A percentile compares a stretch with the other conserved stretches of the same genome.
phyloP scores from a whole-genome alignment of 2,888 invertebrate genomes.

The Melanargia galathea region DNA sequence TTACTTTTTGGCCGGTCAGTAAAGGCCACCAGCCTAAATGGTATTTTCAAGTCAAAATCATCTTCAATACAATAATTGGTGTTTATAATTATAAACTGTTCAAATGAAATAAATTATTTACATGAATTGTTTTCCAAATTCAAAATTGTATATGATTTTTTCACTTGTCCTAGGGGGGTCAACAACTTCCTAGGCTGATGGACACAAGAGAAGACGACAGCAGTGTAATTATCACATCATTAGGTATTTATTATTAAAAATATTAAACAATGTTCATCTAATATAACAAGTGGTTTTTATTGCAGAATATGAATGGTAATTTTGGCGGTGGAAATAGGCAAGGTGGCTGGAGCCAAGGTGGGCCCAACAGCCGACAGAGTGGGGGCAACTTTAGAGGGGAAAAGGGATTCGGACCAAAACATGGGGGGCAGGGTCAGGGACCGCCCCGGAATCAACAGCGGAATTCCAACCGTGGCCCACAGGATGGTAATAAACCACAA shows the following conservation, averaged over 20 bases:
- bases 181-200: slow-evolving; percentile 35
- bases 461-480: slow-evolving; percentile 48
- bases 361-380: slow-evolving; percentile 55
- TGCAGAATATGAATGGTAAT: slow-evolving; percentile 69
- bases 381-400: slow-evolving; percentile 43
- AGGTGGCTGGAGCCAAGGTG: slow-evolving; percentile 40
- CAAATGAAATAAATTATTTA: too few relatives aligned
- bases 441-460: slow-evolving; percentile 44
- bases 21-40: too few relatives aligned
- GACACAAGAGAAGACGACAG: slow-evolving; percentile 30
- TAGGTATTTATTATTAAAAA: neutral
- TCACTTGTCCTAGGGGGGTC: slow-evolving; percentile 28
- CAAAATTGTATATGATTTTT: slow-evolving; percentile 6
- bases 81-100: too few relatives aligned
- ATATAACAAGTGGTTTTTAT: slow-evolving; percentile 26
- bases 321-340: slow-evolving; percentile 55
- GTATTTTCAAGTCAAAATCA: too few relatives aligned
- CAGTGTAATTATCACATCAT: slow-evolving; percentile 33
- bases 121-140: neutral
- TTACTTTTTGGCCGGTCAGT: too few relatives aligned
- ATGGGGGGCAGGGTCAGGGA: slow-evolving; percentile 47
- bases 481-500: slow-evolving; percentile 65
- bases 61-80: too few relatives aligned
- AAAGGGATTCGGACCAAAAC: slow-evolving; percentile 33
- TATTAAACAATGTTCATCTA: slow-evolving; percentile 13